A percentile compares a stretch with the other conserved stretches of the same genome.
phyloP scores from a whole-genome alignment of 2,888 invertebrate genomes.

The Scaptomyza parva region DNA sequence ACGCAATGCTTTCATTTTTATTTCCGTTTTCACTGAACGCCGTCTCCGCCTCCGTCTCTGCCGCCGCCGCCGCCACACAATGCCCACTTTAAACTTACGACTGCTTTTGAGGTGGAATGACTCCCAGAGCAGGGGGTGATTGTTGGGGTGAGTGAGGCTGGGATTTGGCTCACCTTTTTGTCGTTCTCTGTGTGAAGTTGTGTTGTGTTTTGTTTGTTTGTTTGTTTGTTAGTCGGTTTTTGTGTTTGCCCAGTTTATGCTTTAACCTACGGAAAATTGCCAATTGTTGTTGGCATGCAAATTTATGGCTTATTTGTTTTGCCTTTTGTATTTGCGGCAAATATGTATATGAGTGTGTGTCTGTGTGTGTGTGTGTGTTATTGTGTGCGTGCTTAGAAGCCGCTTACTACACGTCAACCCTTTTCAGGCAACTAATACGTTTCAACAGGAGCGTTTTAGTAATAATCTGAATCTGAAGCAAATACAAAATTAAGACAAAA shows the following conservation, averaged over 20 bases:
- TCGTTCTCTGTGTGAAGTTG: slow-evolving; percentile 10
- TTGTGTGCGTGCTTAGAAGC: slow-evolving; percentile 31
- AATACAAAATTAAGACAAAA: too few species aligned
- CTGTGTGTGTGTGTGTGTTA: slow-evolving; percentile 1
- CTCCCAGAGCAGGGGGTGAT: neutral
- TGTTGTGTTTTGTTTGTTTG: slow-evolving; percentile 44
- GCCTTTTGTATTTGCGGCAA: slow-evolving; percentile 53
- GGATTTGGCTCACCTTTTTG: slow-evolving; percentile 39
- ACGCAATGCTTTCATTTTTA: slow-evolving; percentile 64
- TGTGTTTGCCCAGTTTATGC: slow-evolving; percentile 53
- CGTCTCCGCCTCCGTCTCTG: slow-evolving; percentile 8
- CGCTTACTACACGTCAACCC: slow-evolving; percentile 67
- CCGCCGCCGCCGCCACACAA: slow-evolving; percentile 46
- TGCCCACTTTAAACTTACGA: slow-evolving; percentile 69
- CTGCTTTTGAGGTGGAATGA: slow-evolving; percentile 9
- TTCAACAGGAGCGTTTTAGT: slow-evolving; percentile 44
- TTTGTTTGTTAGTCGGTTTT: slow-evolving; percentile 61
- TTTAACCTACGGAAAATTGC: slow-evolving; percentile 74
- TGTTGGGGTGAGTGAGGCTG: neutral
- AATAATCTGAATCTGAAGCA: too few species aligned
- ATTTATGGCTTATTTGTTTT: slow-evolving; percentile 78
- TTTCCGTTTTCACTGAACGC: slow-evolving; percentile 66
- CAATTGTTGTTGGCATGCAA: slow-evolving; percentile 79
- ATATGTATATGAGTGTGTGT: slow-evolving; percentile 26
- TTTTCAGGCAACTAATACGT: slow-evolving; percentile 62